Conservation (phyloP, 2,888 invertebrate genomes). For the Lutraria lutraria region DNA sequence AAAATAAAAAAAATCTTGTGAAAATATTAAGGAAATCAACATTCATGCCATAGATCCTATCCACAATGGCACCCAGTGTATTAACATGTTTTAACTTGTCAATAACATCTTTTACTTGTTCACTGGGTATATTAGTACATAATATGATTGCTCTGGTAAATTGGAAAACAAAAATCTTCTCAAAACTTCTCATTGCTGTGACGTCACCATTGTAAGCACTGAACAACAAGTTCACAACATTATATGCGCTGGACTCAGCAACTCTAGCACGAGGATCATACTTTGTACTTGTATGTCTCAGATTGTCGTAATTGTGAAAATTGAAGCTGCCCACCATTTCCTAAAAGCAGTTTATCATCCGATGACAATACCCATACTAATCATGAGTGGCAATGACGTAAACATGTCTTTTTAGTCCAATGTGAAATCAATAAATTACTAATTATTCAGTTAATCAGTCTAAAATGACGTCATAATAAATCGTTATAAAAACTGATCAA, state of each 20-base stretch:
- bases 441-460: too few species aligned
- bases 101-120: background rate
- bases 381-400: too few species aligned
- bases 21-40: too few species aligned
- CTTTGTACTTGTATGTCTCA: constrained; percentile 95
- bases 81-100: background rate
- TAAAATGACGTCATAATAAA: too few species aligned
- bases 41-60: too few species aligned
- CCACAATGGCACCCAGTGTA: background rate
- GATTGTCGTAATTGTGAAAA: constrained; percentile 98
- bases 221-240: constrained; percentile 96
- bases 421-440: too few species aligned
- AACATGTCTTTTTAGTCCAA: too few species aligned
- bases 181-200: constrained; percentile 95
- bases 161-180: too few species aligned
- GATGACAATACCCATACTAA: too few species aligned
- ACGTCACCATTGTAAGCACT: constrained; percentile 98
- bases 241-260: constrained; percentile 96
- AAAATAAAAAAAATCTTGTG: background rate
- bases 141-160: background rate
- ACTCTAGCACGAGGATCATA: constrained; percentile 96
- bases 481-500: too few species aligned
- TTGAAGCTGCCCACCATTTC: constrained; percentile 96
- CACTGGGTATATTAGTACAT: background rate
- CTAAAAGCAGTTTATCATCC: constrained; percentile 86